Base-by-base conservation (phyloP, 2,888 invertebrate genomes). In the Drosophila quinaria region DNA sequence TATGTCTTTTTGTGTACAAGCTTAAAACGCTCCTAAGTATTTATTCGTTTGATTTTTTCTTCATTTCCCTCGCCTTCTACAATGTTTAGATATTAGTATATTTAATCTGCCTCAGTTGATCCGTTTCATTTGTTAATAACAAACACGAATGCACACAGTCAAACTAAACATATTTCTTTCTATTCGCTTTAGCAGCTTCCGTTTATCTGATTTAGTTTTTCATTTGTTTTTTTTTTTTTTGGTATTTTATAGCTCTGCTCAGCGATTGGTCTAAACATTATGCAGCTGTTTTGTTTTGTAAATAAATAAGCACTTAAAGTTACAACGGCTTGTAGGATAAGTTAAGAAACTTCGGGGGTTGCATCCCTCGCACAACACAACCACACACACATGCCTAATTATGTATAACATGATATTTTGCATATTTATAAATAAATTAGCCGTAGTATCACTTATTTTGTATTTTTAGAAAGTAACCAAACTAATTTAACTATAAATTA, bases 381-480 rank as follows among this genome's bases (percentile, higher is more conserved):
- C 60, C 44, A 60, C 62, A 49, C 60, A 41, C 52, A 60, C 56
- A 69, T 59, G 69, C 66, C 63, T 58, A 65, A 67, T 56, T 69
- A 64, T 67, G 55, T 68, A 63, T 67, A 56, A 73, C 72, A 66
- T 62, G 37, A 39, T 80, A n/a, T 58, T 47, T 19, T 46, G 51
- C 47, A 66, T 78, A 72, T 71, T 76, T 87, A 88, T 82, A 86
- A 88, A 87, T 90, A 88, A 91, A 91, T 90, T 91, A 90, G 91
- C 91, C 90, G 73, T 90, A 90, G 90, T 90, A 90, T 90, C 90
- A 90, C 90, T 90, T 91, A 91, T 86, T 80, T 90, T 78, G 84
- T 87, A 89, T 84, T 81, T 87, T 78, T 70, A 87, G 73, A 86
- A 90, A 78, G 80, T 86, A 88, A 88, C 73, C 80, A 69, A 89